Percentiles rank a stretch among this genome's conserved stretches.
Evolutionary conservation across 2,888 invertebrate genomes (phyloP).

Genomic region (Eristalinus sepulchralis): DNA sequence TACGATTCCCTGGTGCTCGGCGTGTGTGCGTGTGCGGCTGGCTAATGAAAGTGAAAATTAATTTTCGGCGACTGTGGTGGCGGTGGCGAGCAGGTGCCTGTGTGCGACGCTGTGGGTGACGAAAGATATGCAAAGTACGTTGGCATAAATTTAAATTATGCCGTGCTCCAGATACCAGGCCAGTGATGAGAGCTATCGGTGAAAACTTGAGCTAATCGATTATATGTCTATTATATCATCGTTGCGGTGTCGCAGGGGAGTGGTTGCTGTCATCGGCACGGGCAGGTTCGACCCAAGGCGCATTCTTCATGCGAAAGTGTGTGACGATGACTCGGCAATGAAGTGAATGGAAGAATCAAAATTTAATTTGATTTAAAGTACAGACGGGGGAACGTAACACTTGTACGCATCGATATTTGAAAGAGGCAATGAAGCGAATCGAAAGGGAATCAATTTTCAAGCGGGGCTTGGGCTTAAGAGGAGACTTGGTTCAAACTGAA

Average conservation of each 20-base stretch:
- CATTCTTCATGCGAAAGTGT: conserved; percentile 3
- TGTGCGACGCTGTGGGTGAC: conserved; percentile 23
- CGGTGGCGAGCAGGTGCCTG: background rate
- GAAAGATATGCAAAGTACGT: conserved; percentile 6
- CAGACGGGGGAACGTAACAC: no score
- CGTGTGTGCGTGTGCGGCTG: background rate
- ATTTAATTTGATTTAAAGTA: background rate
- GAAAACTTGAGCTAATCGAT: conserved; percentile 14
- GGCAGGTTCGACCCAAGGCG: background rate
- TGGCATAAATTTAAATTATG: conserved; percentile 9
- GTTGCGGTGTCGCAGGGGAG: background rate
- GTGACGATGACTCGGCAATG: background rate
- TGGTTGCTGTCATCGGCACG: background rate
- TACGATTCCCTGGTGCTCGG: background rate
- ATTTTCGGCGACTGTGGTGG: background rate
- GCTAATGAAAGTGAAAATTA: conserved; percentile 46
- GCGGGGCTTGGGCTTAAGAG: no score
- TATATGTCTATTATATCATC: conserved; percentile 17
- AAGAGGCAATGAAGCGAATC: no score
- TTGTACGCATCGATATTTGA: no score
- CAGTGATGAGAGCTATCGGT: background rate
- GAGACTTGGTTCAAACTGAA: no score
- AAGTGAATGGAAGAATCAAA: background rate
- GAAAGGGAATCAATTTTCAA: no score
- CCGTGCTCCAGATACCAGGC: conserved; percentile 17